Evolutionary conservation across 2,113 vertebrate species (phyloP).

Genomic region (Syngnathus typhle): DNA sequence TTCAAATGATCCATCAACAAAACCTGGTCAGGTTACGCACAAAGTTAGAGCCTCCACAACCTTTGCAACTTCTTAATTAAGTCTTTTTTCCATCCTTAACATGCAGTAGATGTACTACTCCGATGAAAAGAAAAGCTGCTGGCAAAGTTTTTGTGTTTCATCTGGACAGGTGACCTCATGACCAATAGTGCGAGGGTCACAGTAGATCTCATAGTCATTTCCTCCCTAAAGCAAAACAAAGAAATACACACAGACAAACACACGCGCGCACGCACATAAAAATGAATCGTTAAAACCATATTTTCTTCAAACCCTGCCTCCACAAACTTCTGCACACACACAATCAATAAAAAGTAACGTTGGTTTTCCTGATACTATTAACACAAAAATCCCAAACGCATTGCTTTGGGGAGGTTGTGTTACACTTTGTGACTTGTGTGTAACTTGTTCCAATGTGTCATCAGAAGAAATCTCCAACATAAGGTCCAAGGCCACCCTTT

Average conservation of each 20-base stretch:
- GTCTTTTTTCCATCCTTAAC: neutral
- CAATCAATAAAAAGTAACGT: too few relatives aligned
- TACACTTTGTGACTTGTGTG: neutral
- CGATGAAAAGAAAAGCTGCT: constrained; percentile 54
- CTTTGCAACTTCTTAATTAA: neutral
- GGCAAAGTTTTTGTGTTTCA: constrained; percentile 37
- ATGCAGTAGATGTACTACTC: neutral
- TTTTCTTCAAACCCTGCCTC: too few relatives aligned
- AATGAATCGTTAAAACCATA: neutral
- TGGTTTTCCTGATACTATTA: too few relatives aligned
- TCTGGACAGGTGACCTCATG: constrained; percentile 55
- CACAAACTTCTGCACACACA: too few relatives aligned
- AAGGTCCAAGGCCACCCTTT: neutral
- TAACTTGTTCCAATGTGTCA: neutral
- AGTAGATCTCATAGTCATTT: constrained; percentile 67
- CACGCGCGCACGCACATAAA: neutral
- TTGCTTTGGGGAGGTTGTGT: too few relatives aligned
- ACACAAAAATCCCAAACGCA: too few relatives aligned
- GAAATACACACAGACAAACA: neutral
- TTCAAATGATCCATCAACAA: neutral
- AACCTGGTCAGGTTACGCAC: neutral
- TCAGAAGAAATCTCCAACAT: neutral
- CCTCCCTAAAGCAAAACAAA: constrained; percentile 52
- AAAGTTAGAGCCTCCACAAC: neutral
- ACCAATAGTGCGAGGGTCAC: constrained; percentile 55